Percentiles rank a stretch among this genome's conserved stretches.
Conservation (phyloP, 2,113 vertebrate genomes). For the Dromas ardeola region DNA sequence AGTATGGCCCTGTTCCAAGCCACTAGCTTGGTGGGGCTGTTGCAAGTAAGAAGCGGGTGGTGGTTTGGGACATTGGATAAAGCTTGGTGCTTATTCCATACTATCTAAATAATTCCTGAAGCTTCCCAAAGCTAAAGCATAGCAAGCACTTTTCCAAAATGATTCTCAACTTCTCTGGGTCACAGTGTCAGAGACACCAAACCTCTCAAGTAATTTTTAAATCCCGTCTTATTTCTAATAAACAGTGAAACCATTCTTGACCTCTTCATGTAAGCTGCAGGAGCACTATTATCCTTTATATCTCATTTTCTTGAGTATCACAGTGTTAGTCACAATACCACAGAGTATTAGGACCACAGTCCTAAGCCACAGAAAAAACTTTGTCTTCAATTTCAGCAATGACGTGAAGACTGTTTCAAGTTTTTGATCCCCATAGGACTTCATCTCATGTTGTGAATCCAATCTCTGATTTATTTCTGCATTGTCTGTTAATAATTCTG, state of each 20-base stretch:
- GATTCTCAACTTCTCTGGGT: not conserved
- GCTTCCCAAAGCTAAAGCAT: not conserved
- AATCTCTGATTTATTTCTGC: not conserved
- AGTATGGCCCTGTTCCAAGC: not conserved
- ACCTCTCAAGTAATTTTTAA: not conserved
- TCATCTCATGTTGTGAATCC: not conserved
- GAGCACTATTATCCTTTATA: not conserved
- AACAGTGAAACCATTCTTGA: not conserved
- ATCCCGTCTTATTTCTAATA: not conserved
- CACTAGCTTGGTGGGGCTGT: not conserved
- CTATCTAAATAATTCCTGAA: not conserved
- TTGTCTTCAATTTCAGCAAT: not conserved
- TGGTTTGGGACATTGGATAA: not conserved
- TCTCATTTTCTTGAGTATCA: not conserved
- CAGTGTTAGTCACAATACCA: not conserved
- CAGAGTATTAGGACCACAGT: too few species aligned
- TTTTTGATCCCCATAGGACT: not conserved
- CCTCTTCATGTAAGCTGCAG: not conserved
- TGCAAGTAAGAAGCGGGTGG: not conserved
- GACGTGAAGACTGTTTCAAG: not conserved
- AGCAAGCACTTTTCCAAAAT: not conserved
- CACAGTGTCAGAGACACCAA: not conserved
- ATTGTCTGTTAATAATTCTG: not conserved
- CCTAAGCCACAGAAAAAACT: not conserved
- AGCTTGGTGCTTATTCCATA: not conserved